Evolutionary conservation across 2,888 invertebrate species (phyloP).

Genomic region (Itoplectis maculator): DNA sequence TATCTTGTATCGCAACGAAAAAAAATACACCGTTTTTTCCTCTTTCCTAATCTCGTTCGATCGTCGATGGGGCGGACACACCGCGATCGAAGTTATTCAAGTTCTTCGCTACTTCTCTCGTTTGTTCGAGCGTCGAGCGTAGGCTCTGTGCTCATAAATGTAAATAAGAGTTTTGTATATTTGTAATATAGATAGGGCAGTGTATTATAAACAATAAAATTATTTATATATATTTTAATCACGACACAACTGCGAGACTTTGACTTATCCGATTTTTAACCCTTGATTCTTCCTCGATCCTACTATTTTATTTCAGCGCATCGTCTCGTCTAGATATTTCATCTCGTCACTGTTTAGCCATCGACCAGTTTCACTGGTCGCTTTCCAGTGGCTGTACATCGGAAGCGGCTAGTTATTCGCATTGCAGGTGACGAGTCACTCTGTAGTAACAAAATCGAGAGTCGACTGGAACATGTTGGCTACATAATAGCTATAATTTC

Average conservation of each 20-base stretch:
- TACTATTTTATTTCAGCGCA: constrained; percentile 8
- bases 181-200: constrained; percentile 82
- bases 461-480: too few species aligned
- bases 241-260: constrained; percentile 68
- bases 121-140: constrained; percentile 74
- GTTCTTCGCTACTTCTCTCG: constrained; percentile 75
- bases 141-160: constrained; percentile 73
- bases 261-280: constrained; percentile 9
- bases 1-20: constrained; percentile 80
- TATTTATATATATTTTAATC: constrained; percentile 82
- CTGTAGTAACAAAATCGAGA: too few species aligned
- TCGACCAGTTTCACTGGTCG: too few species aligned
- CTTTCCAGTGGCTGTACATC: too few species aligned
- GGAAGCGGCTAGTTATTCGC: too few species aligned
- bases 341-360: too few species aligned
- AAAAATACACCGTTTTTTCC: constrained; percentile 75
- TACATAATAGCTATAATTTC: too few species aligned
- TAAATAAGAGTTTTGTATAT: constrained; percentile 82
- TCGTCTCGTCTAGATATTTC: constrained; percentile 17
- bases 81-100: constrained; percentile 76
- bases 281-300: background rate
- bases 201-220: constrained; percentile 82
- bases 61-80: constrained; percentile 75
- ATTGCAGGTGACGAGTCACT: too few species aligned
- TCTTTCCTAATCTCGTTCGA: too few species aligned